Conservation (phyloP, 2,797 vertebrate species). For the Pangasius sanitwongsei region DNA sequence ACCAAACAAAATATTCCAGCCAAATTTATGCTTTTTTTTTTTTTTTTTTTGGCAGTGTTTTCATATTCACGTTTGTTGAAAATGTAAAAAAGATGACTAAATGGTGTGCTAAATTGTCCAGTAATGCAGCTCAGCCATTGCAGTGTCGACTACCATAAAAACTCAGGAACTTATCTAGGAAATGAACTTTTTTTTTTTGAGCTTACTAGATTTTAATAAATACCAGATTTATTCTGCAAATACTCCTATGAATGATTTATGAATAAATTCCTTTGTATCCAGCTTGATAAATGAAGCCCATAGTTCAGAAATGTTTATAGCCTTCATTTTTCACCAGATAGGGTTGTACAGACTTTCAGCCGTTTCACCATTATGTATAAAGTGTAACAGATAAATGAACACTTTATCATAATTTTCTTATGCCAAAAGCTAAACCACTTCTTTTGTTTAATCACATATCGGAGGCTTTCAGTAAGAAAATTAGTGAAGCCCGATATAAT, state of each 20-base stretch:
- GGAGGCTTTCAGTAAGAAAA: not conserved
- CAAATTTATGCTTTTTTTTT: not conserved
- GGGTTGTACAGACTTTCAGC: not conserved
- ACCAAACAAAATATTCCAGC: not conserved
- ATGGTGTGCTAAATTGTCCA: not conserved
- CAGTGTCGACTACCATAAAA: not conserved
- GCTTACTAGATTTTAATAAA: not conserved
- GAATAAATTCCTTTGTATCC: not conserved
- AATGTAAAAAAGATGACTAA: too few species aligned
- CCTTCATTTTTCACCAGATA: not conserved
- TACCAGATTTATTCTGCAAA: not conserved
- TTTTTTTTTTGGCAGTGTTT: too few species aligned
- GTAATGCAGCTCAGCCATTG: not conserved
- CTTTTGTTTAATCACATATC: not conserved
- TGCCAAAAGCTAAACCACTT: not conserved
- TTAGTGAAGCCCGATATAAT: not conserved
- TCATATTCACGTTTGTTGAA: too few species aligned
- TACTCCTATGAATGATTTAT: not conserved
- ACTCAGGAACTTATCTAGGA: not conserved
- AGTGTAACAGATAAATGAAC: not conserved
- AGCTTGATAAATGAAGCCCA: not conserved
- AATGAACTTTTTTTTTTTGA: not conserved
- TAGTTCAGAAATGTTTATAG: not conserved
- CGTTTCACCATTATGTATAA: not conserved
- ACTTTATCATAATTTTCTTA: not conserved